phyloP scores from a whole-genome alignment of 2,797 vertebrate genomes.

The Sebastes diaconus region DNA sequence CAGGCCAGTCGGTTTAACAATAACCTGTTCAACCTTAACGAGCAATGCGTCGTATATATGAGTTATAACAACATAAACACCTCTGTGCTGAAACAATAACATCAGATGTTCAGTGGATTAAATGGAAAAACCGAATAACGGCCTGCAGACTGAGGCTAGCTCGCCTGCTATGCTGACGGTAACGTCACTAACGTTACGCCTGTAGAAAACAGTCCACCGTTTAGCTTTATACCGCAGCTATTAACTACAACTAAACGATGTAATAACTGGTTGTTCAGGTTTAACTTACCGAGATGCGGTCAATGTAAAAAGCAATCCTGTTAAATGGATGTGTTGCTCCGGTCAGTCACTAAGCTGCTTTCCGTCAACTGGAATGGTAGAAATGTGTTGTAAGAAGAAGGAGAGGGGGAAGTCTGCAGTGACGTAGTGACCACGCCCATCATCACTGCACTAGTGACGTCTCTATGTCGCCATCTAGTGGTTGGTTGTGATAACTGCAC shows the following conservation, averaged over 20 bases:
- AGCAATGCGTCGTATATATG: too few relatives aligned
- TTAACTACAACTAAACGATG: background rate
- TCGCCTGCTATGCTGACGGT: background rate
- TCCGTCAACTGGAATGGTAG: constrained; percentile 42
- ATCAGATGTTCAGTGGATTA: rapidly evolving
- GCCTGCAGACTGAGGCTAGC: background rate
- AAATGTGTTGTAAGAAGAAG: constrained; percentile 44
- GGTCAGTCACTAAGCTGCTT: background rate
- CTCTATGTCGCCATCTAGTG: constrained; percentile 27
- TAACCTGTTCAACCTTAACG: background rate
- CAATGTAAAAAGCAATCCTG: background rate
- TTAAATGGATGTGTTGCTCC: background rate
- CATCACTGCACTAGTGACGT: rapidly evolving
- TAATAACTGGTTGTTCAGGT: rapidly evolving
- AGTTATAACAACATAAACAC: rapidly evolving
- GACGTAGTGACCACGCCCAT: constrained; percentile 66
- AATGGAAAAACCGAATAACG: background rate
- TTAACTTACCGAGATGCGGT: constrained; percentile 14
- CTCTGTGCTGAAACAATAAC: rapidly evolving
- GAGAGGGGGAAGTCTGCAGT: constrained; percentile 1
- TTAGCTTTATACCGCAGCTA: background rate
- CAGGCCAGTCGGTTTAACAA: rapidly evolving
- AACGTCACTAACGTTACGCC: background rate
- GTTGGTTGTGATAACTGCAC: background rate
- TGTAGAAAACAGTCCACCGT: background rate